Evolutionary conservation across 2,888 invertebrate genomes (phyloP).

Genomic region (Priocnemis perturbator): DNA sequence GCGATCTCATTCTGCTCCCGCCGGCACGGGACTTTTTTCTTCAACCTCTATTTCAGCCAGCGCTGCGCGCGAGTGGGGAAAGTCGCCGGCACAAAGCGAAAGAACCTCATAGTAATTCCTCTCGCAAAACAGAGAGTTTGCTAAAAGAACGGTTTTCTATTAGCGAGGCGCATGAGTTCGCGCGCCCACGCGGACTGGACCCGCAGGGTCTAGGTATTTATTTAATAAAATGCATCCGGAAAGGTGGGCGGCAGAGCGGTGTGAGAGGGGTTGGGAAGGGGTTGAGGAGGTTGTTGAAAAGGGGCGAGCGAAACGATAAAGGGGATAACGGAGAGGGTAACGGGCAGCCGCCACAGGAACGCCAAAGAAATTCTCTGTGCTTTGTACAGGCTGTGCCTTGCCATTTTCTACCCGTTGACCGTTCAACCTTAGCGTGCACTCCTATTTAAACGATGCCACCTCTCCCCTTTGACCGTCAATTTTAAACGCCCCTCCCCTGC

Average conservation of each 20-base stretch:
- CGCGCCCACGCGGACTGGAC: conserved; percentile 10
- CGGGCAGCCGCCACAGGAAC: neutral
- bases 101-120: neutral
- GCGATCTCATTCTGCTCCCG: too few relatives aligned
- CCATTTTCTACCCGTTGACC: conserved; percentile 21
- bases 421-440: conserved; percentile 34
- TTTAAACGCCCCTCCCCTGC: neutral
- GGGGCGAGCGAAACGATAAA: neutral
- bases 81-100: conserved; percentile 1
- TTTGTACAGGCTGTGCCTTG: conserved; percentile 1
- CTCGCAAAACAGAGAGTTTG: neutral
- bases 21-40: too few relatives aligned
- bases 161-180: conserved; percentile 14
- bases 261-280: neutral
- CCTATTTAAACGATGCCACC: conserved; percentile 35
- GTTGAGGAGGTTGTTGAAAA: neutral
- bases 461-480: conserved; percentile 3
- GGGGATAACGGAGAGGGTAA: neutral
- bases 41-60: too few relatives aligned
- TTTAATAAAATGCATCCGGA: conserved; percentile 64
- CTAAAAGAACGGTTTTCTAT: conserved; percentile 10
- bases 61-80: neutral
- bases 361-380: conserved; percentile 9
- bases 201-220: conserved; percentile 61
- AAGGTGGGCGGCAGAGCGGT: conserved; percentile 34